Evolutionary conservation across 2,888 invertebrate genomes (phyloP).

Genomic region (Eilema griseolum): DNA sequence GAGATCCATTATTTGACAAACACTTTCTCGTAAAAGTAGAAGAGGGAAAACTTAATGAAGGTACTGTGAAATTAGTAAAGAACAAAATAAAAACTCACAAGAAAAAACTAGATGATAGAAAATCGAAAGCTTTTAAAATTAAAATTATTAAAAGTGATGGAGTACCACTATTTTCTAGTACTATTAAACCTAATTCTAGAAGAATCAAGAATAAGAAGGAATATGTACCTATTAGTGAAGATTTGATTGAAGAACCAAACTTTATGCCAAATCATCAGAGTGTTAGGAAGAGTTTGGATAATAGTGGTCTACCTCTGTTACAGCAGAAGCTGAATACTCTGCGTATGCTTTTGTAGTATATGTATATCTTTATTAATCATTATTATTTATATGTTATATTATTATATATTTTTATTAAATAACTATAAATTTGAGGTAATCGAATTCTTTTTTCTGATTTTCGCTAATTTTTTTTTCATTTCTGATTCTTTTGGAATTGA

Average conservation of each 20-base stretch:
- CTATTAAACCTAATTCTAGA: background rate
- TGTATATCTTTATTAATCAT: background rate
- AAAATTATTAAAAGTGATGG: constrained; percentile 8
- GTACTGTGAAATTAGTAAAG: constrained; percentile 8
- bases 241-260: constrained; percentile 15
- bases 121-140: constrained; percentile 1
- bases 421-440: background rate
- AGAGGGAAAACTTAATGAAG: background rate
- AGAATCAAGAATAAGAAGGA: background rate
- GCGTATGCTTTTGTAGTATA: constrained; percentile 6
- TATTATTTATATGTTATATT: too few relatives aligned
- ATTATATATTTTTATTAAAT: constrained; percentile 13
- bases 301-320: constrained; percentile 30
- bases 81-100: constrained; percentile 4
- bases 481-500: background rate
- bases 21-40: background rate
- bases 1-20: constrained; percentile 6
- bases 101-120: constrained; percentile 1
- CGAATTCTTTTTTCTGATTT: background rate
- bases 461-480: background rate
- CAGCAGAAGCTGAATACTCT: constrained; percentile 24
- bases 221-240: constrained; percentile 44
- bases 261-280: background rate
- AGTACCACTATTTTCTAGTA: background rate
- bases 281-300: constrained; percentile 20